Percentiles rank a stretch among this genome's conserved stretches.
Evolutionary conservation across 2,888 invertebrate species (phyloP).

Genomic region (Eubasilissa splendida): DNA sequence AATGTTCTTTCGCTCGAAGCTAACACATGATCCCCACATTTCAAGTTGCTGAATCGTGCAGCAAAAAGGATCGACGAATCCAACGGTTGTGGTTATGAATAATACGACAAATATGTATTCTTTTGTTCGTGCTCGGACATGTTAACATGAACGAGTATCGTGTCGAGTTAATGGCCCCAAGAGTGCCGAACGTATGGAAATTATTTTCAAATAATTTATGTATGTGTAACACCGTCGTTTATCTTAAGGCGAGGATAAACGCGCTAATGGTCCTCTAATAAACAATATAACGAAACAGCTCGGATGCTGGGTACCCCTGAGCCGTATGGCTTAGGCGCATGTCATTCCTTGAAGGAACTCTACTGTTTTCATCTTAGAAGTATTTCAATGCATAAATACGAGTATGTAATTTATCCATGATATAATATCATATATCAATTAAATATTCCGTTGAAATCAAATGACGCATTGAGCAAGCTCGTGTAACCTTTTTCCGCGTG

Average conservation of each 20-base stretch:
- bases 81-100: not conserved
- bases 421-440: too few species aligned
- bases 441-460: too few species aligned
- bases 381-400: too few species aligned
- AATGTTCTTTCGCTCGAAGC: conserved; percentile 42
- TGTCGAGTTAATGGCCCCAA: conserved; percentile 8
- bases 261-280: conserved; percentile 54
- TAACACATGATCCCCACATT: not conserved
- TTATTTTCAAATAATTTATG: conserved; percentile 53
- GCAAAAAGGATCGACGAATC: not conserved
- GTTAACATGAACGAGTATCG: not conserved
- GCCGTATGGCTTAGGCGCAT: not conserved
- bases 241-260: conserved; percentile 48
- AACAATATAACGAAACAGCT: conserved; percentile 55
- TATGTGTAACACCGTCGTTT: conserved; percentile 54
- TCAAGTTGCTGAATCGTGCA: not conserved
- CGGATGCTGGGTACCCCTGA: conserved; percentile 17
- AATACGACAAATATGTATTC: not conserved
- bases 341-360: conserved; percentile 1
- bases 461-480: too few species aligned
- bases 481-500: too few species aligned
- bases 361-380: too few species aligned
- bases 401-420: too few species aligned
- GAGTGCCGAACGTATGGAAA: conserved; percentile 20
- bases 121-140: not conserved